phyloP scores from a whole-genome alignment of 1,140 invertebrate species.

The Tribolium madens region DNA sequence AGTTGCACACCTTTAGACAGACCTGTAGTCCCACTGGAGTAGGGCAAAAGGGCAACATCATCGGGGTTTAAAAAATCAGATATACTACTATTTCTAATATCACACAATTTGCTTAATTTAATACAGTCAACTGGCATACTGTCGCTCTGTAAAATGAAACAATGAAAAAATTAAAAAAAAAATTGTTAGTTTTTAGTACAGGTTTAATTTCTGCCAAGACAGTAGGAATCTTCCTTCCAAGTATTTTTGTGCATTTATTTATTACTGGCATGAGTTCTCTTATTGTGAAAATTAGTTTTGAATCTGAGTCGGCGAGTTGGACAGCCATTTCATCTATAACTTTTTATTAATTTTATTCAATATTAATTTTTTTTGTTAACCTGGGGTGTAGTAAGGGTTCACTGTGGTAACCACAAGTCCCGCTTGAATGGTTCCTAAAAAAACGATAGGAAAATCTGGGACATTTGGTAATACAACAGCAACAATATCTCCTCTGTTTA shows the following conservation, averaged over 20 bases:
- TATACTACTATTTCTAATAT: not conserved
- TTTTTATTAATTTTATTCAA: not conserved
- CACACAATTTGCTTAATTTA: conserved; percentile 15
- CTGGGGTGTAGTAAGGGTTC: conserved; percentile 83
- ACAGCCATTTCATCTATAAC: conserved; percentile 36
- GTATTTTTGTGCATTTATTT: not conserved
- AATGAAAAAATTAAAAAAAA: conserved; percentile 1
- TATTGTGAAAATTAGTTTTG: conserved; percentile 3
- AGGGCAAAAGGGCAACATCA: conserved; percentile 71
- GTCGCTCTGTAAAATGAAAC: conserved; percentile 5
- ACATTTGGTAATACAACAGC: conserved; percentile 80
- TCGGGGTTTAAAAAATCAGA: conserved; percentile 50
- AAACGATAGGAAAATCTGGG: conserved; percentile 77
- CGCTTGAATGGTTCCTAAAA: conserved; percentile 75
- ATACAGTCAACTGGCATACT: not conserved
- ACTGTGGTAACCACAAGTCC: conserved; percentile 80
- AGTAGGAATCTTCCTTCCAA: not conserved
- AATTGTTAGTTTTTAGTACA: not conserved
- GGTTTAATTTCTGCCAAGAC: not conserved
- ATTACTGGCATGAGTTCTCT: not conserved
- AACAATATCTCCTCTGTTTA: conserved; percentile 77
- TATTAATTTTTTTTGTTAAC: conserved; percentile 60
- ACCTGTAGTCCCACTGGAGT: conserved; percentile 88
- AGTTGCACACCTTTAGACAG: conserved; percentile 88
- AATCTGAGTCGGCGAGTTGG: conserved; percentile 13